phyloP scores from a whole-genome alignment of 1,140 invertebrate genomes.

The Thaumetopoea pityocampa region DNA sequence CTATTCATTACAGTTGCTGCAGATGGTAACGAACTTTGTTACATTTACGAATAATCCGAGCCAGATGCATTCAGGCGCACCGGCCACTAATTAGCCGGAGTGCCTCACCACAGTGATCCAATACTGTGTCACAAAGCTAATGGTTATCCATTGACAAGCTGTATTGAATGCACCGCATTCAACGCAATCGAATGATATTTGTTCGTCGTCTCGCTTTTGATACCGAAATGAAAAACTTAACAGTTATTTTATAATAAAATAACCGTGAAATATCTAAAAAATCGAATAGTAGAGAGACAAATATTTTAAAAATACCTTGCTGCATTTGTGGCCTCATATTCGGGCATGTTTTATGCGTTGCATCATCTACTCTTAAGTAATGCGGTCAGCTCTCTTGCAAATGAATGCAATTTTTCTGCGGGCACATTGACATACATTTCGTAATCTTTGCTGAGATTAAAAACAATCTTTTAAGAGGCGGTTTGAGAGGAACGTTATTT shows the following conservation, averaged over 20 bases:
- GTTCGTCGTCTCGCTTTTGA: not conserved
- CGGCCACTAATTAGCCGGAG: conserved; percentile 24
- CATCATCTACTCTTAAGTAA: not conserved
- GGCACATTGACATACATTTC: conserved; percentile 13
- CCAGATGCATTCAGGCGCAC: conserved; percentile 20
- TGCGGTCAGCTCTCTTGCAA: conserved; percentile 6
- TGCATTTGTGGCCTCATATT: not conserved
- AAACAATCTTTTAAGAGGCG: no score
- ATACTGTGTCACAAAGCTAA: conserved; percentile 26
- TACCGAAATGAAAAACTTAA: no score
- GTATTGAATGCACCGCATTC: conserved; percentile 14
- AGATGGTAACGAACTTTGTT: conserved; percentile 17
- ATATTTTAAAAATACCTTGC: no score
- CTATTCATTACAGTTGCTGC: no score
- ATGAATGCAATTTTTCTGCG: conserved; percentile 4
- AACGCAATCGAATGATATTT: conserved; percentile 6
- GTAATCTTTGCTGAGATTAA: no score
- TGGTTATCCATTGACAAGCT: conserved; percentile 20
- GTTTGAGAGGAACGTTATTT: no score
- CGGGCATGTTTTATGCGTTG: not conserved
- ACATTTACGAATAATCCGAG: conserved; percentile 20
- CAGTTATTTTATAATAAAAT: no score
- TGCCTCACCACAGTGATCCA: conserved; percentile 12
- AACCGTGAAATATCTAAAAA: no score
- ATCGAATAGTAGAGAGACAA: no score